Evolutionary conservation across 2,113 vertebrate genomes (phyloP).

Genomic region (Craseonycteris thonglongyai): DNA sequence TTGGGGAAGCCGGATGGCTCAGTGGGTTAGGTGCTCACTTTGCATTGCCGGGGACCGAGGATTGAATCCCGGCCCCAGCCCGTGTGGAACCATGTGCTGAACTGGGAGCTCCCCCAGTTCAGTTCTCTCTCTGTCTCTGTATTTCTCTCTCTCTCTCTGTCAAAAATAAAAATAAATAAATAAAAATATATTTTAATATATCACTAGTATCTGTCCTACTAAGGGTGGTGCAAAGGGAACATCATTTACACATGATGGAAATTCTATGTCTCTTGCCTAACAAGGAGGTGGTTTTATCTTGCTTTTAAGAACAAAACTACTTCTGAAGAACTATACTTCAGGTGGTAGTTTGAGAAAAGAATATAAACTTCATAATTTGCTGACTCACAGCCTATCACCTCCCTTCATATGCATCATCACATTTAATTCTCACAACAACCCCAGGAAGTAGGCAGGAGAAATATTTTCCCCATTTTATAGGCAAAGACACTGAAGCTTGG

Average conservation of each 20-base stretch:
- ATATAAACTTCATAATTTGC: background rate
- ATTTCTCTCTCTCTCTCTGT: no score
- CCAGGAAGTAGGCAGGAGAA: background rate
- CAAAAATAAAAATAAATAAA: no score
- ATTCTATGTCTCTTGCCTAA: background rate
- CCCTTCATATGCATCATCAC: background rate
- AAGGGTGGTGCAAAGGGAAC: background rate
- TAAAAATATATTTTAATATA: no score
- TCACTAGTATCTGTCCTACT: background rate
- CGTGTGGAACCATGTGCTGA: no score
- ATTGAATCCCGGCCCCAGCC: no score
- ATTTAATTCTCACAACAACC: background rate
- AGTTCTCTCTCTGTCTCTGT: no score
- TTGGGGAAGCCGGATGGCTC: no score
- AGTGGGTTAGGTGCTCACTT: no score
- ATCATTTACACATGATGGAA: background rate
- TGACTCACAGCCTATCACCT: background rate
- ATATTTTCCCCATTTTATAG: background rate
- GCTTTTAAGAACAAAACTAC: background rate
- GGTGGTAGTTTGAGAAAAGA: background rate
- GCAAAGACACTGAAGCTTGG: background rate
- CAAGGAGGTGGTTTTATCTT: background rate
- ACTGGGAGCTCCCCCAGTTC: no score
- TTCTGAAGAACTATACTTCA: background rate
- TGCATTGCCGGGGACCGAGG: no score